Base-by-base conservation (phyloP, 1,140 invertebrate genomes). In the Thaumetopoea pityocampa region DNA sequence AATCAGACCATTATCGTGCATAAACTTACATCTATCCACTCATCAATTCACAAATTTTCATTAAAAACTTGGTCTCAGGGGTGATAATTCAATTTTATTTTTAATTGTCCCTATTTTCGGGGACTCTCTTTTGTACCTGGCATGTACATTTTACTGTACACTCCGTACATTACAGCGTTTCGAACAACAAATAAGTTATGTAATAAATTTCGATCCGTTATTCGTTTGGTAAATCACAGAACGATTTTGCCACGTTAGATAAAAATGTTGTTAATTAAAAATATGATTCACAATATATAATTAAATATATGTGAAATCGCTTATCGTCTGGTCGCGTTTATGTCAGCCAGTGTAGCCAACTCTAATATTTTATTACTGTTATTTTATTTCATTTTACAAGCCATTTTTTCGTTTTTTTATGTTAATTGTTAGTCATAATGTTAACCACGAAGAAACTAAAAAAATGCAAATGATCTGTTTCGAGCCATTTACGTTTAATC, bases 61-160 rank as follows among this genome's bases (percentile, higher is more conserved):
- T n/a, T n/a, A 36, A 65, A 67, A 71, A 67, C 43, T 77, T 80
- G 72, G 76, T 80, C 70, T 77, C 65, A 48, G 55, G 53, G 57
- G 51, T 72, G 63, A 67, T 66, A 71, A 61, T 55, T 58, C 52
- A 48, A 54, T 51, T 42, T 47, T 53, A 53, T 33, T 23, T 34
- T 45, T 35, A 49, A 43, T 36, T 42, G 29, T 36, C 44, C 52
- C 34, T 44, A 48, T 50, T 42, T 16, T 53, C 49, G 46, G 46
- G 47, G 57, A 57, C 58, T 38, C 60, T 51, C 45, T 64, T 56
- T 51, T 57, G 66, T 69, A 81, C 63, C 41, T 49, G 50, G 51
- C 56, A 69, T 76, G 70, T 76, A 76, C 70, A 62, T 37, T 34
- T 27, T 37, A 46, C 42, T 61, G 70, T 79, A 79, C 72, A 74